Conservation (phyloP, 2,797 vertebrate species). For the Muscicapa comitata region DNA sequence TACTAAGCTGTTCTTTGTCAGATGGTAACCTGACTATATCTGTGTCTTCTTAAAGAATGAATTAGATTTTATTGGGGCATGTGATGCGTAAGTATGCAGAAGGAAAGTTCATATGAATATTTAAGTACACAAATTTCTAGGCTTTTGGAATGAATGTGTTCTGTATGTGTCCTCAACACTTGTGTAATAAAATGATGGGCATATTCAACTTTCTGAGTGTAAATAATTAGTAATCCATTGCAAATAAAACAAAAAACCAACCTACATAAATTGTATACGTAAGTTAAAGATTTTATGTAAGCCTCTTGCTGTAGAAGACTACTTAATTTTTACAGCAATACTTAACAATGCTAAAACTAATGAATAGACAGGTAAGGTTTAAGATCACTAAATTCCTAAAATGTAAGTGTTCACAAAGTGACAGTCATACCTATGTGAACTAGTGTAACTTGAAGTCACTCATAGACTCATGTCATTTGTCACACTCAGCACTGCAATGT, state of each 20-base stretch:
- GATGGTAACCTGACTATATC: neutral
- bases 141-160: neutral
- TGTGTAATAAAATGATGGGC: neutral
- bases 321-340: neutral
- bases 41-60: neutral
- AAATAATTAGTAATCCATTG: neutral
- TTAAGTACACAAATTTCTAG: neutral
- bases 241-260: neutral
- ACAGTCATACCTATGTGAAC: neutral
- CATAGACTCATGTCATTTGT: neutral
- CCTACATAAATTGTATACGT: neutral
- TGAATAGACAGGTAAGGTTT: neutral
- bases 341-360: neutral
- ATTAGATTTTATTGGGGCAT: neutral
- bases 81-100: neutral
- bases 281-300: neutral
- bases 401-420: neutral
- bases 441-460: neutral
- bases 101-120: neutral
- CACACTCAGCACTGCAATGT: neutral
- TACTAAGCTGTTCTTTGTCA: neutral
- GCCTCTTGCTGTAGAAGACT: neutral
- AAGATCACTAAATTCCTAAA: neutral
- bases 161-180: neutral
- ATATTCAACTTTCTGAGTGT: neutral